Conservation (phyloP, 2,888 invertebrate genomes). For the Ceraclea dissimilis region DNA sequence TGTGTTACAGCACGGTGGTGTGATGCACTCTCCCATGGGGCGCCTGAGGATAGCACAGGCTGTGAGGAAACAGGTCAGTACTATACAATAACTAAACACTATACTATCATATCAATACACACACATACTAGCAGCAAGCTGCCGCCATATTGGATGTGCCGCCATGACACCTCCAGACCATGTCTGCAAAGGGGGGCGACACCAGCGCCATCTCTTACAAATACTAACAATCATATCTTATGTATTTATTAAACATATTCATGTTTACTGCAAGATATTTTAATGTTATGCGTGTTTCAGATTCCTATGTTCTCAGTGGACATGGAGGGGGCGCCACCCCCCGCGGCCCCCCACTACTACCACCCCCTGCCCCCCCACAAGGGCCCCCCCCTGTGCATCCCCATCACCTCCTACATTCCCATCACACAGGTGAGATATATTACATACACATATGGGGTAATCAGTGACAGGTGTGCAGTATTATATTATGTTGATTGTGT, state of each 20-base stretch:
- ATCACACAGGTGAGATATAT: constrained; percentile 3
- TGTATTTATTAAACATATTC: neutral
- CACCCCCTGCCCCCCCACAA: constrained; percentile 3
- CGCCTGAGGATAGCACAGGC: constrained; percentile 46
- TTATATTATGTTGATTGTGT: neutral
- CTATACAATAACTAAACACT: neutral
- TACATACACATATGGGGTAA: too few species aligned
- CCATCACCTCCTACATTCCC: constrained; percentile 5
- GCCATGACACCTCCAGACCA: neutral
- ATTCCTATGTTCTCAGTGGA: constrained; percentile 8
- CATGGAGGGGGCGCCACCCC: neutral
- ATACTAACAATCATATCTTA: too few species aligned
- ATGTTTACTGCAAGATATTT: neutral
- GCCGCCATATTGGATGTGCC: too few species aligned
- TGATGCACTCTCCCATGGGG: constrained; percentile 47
- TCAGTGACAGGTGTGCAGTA: too few species aligned
- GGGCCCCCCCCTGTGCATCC: constrained; percentile 8
- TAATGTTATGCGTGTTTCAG: neutral
- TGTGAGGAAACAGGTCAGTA: constrained; percentile 44
- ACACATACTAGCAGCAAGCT: too few species aligned
- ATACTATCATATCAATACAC: neutral
- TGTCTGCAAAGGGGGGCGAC: neutral
- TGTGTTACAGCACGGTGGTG: constrained; percentile 41
- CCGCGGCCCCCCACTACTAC: neutral
- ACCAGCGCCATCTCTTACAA: too few species aligned